A percentile compares a stretch with the other conserved stretches of the same genome.
Conservation (phyloP, 2,797 vertebrate species). For the Geotria australis region DNA sequence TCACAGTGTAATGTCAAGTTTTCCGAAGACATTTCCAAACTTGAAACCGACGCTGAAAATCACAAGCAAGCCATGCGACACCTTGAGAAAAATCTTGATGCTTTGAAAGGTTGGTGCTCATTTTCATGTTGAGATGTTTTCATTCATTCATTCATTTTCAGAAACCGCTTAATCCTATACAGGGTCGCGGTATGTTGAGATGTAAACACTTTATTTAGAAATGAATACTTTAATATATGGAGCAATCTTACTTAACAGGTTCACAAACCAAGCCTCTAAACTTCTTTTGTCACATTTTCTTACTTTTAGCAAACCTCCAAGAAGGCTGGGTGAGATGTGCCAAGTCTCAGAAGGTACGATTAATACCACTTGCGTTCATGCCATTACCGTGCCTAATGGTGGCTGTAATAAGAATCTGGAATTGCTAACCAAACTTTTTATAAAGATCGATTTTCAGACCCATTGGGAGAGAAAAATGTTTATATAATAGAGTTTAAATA, state of each 20-base stretch:
- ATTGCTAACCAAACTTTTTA: too few relatives aligned
- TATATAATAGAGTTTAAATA: not conserved
- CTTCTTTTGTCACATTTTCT: not conserved
- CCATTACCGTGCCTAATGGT: too few relatives aligned
- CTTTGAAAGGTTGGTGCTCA: constrained; percentile 4
- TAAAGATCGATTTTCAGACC: too few relatives aligned
- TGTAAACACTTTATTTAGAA: not conserved
- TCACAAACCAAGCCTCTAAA: not conserved
- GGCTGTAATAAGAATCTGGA: too few relatives aligned
- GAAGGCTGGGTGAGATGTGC: constrained; percentile 5
- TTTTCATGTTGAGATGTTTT: not conserved
- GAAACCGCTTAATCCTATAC: too few relatives aligned
- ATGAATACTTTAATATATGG: not conserved
- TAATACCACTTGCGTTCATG: too few relatives aligned
- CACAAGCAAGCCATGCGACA: constrained; percentile 1
- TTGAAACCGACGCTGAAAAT: constrained; percentile 3
- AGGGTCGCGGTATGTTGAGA: too few relatives aligned
- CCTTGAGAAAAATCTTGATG: constrained; percentile 1
- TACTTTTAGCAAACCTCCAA: constrained; percentile 3
- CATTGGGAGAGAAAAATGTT: not conserved
- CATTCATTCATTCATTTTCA: too few relatives aligned
- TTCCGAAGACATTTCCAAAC: constrained; percentile 5
- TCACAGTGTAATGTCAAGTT: constrained; percentile 3
- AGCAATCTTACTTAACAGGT: not conserved
- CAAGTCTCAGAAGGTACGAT: constrained; percentile 4